These are phyloP conservation scores for Drosophila hamatofila DNA, from an alignment of 2,888 invertebrate species.

Conservation along the genomic window DNA sequence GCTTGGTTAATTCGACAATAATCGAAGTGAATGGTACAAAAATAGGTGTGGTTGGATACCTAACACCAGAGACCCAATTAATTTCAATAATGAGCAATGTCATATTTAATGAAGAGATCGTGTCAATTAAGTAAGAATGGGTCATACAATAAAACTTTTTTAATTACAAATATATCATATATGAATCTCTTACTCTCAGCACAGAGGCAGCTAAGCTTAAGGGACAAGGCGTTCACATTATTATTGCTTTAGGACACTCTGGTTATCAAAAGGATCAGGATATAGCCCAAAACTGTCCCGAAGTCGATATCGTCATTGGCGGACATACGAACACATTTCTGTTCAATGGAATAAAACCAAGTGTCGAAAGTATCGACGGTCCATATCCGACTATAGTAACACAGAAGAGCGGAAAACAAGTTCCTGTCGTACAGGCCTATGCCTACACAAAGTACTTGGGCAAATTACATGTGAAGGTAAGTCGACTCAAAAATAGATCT, in stretches of 20 bases:
- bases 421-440: conserved; percentile 95
- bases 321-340: conserved; percentile 97
- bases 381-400: conserved; percentile 91
- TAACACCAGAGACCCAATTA: conserved; percentile 92
- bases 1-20: conserved; percentile 87
- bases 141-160: neutral
- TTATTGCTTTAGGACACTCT: conserved; percentile 96
- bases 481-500: neutral
- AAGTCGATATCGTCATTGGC: conserved; percentile 94
- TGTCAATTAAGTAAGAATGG: conserved; percentile 85
- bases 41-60: conserved; percentile 94
- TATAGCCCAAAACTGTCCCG: conserved; percentile 91
- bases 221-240: conserved; percentile 89
- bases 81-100: conserved; percentile 87
- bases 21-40: conserved; percentile 88
- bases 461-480: conserved; percentile 87
- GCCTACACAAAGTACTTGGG: conserved; percentile 97
- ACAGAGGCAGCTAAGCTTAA: conserved; percentile 89
- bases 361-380: conserved; percentile 89
- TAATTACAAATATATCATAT: neutral
- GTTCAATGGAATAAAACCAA: conserved; percentile 90
- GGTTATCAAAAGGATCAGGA: conserved; percentile 91
- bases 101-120: conserved; percentile 89
- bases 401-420: conserved; percentile 90
- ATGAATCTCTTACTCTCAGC: conserved; percentile 51